phyloP scores from a whole-genome alignment of 1,140 invertebrate genomes.

The Phymastichus coffea region DNA sequence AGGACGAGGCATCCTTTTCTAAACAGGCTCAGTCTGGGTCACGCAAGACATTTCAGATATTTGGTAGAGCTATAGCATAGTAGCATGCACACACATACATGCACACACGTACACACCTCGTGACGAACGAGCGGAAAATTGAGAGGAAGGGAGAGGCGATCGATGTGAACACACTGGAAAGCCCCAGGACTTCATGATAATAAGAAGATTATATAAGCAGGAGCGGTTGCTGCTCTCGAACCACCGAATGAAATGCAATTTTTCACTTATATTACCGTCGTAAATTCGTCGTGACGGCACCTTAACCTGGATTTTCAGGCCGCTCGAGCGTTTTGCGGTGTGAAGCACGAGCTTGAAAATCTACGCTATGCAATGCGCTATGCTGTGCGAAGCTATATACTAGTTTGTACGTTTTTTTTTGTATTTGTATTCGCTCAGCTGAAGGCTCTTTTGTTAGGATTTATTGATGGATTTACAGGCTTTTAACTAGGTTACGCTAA shows the following conservation, averaged over 20 bases:
- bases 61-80: background rate
- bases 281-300: conserved; percentile 43
- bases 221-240: background rate
- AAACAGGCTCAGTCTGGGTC: no score
- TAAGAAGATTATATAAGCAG: conserved; percentile 1
- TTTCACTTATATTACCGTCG: conserved; percentile 43
- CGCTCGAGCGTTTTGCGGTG: no score
- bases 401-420: no score
- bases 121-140: conserved; percentile 13
- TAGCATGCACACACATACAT: no score
- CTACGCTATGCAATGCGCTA: no score
- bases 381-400: no score
- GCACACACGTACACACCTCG: background rate
- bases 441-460: no score
- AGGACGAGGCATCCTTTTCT: no score
- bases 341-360: no score
- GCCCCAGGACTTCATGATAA: background rate
- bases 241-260: conserved; percentile 43
- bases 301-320: conserved; percentile 44
- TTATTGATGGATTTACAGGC: no score
- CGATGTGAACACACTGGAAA: background rate
- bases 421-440: no score
- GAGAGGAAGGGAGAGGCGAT: background rate
- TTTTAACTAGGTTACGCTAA: no score
- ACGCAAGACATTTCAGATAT: background rate